Conservation (phyloP, 2,888 invertebrate genomes). For the Calameuta filiformis region DNA sequence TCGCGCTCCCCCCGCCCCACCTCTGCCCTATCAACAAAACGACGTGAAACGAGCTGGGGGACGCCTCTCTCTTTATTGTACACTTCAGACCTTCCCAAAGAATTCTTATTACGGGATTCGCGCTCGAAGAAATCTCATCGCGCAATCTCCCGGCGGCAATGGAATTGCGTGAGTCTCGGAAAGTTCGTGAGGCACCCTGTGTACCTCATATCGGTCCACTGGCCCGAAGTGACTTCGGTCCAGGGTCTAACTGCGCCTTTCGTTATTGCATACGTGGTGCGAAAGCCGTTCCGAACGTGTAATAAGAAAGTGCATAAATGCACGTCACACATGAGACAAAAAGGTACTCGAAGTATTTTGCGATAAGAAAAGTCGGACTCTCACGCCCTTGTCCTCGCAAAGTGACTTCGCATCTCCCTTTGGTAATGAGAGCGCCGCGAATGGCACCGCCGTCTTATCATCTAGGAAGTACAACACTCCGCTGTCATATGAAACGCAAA, state of each 20-base stretch:
- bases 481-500: constrained; percentile 38
- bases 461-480: not conserved
- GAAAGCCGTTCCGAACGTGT: not conserved
- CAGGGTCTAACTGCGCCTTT: not conserved
- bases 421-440: not conserved
- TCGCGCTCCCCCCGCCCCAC: not conserved
- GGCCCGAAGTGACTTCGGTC: not conserved
- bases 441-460: not conserved
- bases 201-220: not conserved
- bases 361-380: not conserved
- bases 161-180: constrained; percentile 48
- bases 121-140: constrained; percentile 58
- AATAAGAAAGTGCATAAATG: not conserved
- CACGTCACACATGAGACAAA: not conserved
- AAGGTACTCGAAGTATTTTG: not conserved
- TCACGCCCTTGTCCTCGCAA: not conserved
- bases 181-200: constrained; percentile 35
- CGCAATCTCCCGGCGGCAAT: constrained; percentile 28
- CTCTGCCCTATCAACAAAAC: not conserved
- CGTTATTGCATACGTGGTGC: not conserved
- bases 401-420: not conserved
- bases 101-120: constrained; percentile 57
- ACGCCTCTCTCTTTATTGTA: constrained; percentile 49
- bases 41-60: not conserved
- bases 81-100: constrained; percentile 50